Percentiles rank a stretch among this genome's conserved stretches.
phyloP scores from a whole-genome alignment of 2,113 vertebrate species.

The Xiphorhynchus elegans region DNA sequence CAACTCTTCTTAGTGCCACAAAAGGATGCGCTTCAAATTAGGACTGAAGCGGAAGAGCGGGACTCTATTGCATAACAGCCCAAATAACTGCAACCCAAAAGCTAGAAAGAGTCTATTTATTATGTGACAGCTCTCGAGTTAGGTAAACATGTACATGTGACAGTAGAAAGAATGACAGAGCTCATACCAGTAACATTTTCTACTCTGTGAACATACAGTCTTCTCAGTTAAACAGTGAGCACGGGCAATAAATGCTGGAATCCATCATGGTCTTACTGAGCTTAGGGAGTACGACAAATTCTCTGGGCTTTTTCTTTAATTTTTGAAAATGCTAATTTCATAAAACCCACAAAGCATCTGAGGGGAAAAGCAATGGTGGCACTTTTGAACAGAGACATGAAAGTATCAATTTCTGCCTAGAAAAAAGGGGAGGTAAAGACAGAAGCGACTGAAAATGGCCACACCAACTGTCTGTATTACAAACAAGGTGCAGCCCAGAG shows the following conservation, averaged over 20 bases:
- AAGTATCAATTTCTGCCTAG: not conserved
- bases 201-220: not conserved
- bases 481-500: not conserved
- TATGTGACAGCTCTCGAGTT: not conserved
- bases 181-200: not conserved
- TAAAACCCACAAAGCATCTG: not conserved
- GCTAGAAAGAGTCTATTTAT: not conserved
- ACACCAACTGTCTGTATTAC: not conserved
- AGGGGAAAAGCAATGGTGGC: not conserved
- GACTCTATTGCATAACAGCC: not conserved
- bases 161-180: not conserved
- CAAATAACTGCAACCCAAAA: not conserved
- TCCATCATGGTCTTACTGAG: not conserved
- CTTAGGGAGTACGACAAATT: not conserved
- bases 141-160: rapidly evolving
- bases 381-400: not conserved
- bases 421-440: not conserved
- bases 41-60: not conserved
- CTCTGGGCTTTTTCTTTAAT: rapidly evolving
- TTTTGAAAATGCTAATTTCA: not conserved
- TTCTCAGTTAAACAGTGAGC: not conserved
- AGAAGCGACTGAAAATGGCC: not conserved
- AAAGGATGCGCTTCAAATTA: conserved; percentile 50
- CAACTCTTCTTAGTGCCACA: conserved; percentile 42
- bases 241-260: not conserved